Evolutionary conservation across 1,140 invertebrate genomes (phyloP).

Genomic region (Gryon sp.): DNA sequence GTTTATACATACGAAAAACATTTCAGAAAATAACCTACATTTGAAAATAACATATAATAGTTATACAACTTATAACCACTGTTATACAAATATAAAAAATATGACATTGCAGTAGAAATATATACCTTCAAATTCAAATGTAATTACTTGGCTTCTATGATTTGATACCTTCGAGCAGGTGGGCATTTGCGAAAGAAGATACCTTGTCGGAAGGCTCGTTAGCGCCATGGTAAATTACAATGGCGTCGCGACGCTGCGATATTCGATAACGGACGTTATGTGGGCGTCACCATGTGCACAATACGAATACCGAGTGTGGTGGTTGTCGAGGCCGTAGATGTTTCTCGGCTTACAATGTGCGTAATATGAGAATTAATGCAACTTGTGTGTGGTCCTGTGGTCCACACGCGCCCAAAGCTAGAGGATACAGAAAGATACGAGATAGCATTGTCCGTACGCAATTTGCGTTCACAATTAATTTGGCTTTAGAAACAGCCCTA

Average conservation of each 20-base stretch:
- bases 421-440: conserved; percentile 67
- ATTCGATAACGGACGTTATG: conserved; percentile 66
- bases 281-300: conserved; percentile 63
- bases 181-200: conserved; percentile 42
- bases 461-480: conserved; percentile 68
- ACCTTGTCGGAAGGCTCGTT: conserved; percentile 72
- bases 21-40: too few species aligned
- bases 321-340: conserved; percentile 19
- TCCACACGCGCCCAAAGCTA: conserved; percentile 49
- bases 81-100: background rate
- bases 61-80: background rate
- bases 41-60: too few species aligned
- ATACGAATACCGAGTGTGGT: conserved; percentile 40
- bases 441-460: conserved; percentile 70
- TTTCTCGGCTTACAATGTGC: conserved; percentile 61
- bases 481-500: conserved; percentile 55
- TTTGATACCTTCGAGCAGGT: conserved; percentile 29
- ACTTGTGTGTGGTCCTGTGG: conserved; percentile 69
- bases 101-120: background rate
- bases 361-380: conserved; percentile 74
- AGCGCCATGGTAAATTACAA: conserved; percentile 73
- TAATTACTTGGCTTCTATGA: conserved; percentile 32
- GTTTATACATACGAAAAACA: too few species aligned
- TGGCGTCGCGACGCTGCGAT: conserved; percentile 71
- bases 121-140: background rate